Conservation (phyloP, 2,888 invertebrate species). For the Trachelus tabidus region DNA sequence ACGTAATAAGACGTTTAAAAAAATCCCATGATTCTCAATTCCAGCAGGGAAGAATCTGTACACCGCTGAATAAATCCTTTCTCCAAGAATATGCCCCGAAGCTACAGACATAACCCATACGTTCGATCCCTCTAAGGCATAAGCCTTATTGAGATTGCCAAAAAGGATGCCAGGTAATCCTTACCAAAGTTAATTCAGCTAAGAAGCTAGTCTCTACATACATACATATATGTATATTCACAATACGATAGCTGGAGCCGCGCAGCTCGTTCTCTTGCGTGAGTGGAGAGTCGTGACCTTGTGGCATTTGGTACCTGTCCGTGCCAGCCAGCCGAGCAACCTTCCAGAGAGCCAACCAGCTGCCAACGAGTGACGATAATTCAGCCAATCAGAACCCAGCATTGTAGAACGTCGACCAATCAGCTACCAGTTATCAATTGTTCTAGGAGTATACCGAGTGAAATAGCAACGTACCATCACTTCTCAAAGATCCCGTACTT, state of each 20-base stretch:
- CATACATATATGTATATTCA: background rate
- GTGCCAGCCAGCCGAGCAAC: conserved; percentile 52
- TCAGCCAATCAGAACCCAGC: background rate
- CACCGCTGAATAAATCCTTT: background rate
- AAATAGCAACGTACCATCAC: conserved; percentile 43
- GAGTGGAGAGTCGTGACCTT: conserved; percentile 62
- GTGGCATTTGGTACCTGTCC: conserved; percentile 64
- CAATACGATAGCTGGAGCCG: background rate
- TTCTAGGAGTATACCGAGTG: conserved; percentile 25
- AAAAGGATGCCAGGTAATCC: background rate
- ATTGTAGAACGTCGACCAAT: background rate
- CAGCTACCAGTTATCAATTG: background rate
- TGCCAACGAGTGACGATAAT: background rate
- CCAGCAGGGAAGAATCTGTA: background rate
- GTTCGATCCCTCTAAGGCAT: background rate
- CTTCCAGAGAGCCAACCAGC: background rate
- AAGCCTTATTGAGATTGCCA: background rate
- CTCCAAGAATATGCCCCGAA: background rate
- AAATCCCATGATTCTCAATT: background rate
- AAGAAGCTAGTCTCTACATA: background rate
- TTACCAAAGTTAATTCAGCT: background rate
- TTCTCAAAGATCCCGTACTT: conserved; percentile 25
- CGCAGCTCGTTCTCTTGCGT: conserved; percentile 21
- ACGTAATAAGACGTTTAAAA: background rate
- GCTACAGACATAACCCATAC: background rate